Evolutionary conservation across 1,140 invertebrate genomes (phyloP), one percentile per base, ranked within the genome.

Genomic region (Heliconius congener): DNA sequence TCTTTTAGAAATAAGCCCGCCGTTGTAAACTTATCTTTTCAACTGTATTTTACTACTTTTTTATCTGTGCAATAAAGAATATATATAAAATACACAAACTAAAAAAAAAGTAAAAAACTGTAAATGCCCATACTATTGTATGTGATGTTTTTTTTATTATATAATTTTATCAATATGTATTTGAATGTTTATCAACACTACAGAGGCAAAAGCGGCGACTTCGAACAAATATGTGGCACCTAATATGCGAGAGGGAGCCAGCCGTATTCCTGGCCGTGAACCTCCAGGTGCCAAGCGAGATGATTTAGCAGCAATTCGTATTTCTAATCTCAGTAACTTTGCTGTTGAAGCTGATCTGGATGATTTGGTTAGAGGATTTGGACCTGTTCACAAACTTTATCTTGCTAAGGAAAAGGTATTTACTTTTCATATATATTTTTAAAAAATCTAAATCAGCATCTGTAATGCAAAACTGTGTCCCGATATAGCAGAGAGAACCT

Each of bases 291-390:
- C 84, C 52, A 95, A 96, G 77, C 95, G 97, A 13, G 97, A 97
- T 88, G 98, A 99, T 85, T 96, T 97, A 2, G 97, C 97, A 1
- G 99, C 99, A 16, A 99, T 99, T 84, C 96, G 99, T 83, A 99
- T 99, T 71, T 99, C 99, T 6, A 99, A 99, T 94, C 95, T 99
- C 4, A 99, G 99, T 2, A 99, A 99, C 91, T 99, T 98, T 83
- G 99, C 99, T 74, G 97, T 97, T 27, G 99, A 99, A 92, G 96
- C 96, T 9, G 99, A 99, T 96, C 95, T 99, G 76, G 98, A 99
- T 88, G 99, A 99, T 84, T 95, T 99, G 46, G 99, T 99, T 75
- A 97, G 98, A 90, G 96, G 96, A 4, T 98, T 99, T 94, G 99
- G 99, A 30, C 96, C 96, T 19, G 97, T 99, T 1, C 94, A 95